Evolutionary conservation across 2,113 vertebrate genomes (phyloP).

Genomic region (Urocynchramus pylzowi): DNA sequence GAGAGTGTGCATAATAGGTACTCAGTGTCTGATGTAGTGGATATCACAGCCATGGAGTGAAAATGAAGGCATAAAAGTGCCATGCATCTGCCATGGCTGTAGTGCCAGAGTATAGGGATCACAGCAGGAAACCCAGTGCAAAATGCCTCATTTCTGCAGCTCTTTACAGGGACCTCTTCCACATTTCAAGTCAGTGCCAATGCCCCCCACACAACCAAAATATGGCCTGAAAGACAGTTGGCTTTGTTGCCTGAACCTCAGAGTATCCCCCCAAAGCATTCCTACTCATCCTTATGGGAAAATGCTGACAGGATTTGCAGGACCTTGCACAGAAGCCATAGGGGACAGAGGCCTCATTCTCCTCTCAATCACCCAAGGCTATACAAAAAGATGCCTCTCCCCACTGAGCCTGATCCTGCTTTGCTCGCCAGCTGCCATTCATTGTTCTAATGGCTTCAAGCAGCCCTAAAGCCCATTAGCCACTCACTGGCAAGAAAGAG

Average conservation of each 20-base stretch:
- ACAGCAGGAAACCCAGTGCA: neutral
- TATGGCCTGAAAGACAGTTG: neutral
- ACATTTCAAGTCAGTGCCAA: neutral
- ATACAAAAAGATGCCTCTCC: neutral
- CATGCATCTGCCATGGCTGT: neutral
- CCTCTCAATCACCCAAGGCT: neutral
- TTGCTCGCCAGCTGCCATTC: neutral
- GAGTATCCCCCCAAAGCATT: neutral
- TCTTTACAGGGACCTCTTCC: neutral
- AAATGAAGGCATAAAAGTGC: neutral
- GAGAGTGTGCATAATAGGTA: neutral
- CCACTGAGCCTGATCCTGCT: neutral
- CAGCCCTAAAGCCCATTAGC: neutral
- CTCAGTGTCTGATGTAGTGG: neutral
- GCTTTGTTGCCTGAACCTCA: neutral
- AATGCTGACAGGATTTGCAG: neutral
- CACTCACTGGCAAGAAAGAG: neutral
- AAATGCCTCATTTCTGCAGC: neutral
- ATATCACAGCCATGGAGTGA: neutral
- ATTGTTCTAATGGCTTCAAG: neutral
- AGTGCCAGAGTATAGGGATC: neutral
- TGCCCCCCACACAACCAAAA: neutral
- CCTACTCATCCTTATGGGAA: neutral
- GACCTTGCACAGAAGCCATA: neutral
- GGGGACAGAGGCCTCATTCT: neutral